Evolutionary conservation across 2,888 invertebrate genomes (phyloP), one percentile per base, ranked within the genome.

Genomic region (Trachelus iudaicus): DNA sequence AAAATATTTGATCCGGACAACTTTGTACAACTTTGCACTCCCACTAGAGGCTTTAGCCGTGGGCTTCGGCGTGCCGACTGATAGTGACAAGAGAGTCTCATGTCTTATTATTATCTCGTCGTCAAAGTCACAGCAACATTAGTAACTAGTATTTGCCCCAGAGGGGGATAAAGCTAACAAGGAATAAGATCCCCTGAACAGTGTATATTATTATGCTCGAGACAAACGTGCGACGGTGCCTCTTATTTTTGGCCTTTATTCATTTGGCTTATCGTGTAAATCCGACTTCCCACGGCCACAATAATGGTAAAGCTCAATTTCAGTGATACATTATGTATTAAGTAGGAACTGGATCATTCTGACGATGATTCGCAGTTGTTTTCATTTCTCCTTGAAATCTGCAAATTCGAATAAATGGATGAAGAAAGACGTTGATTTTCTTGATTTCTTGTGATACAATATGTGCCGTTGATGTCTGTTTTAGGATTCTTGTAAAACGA

Each of bases 251-350:
- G 92, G 94, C 94, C 88, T 93, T 95, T 91, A 92, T 95, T 91
- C 94, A 95, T 93, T 93, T 94, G 90, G 93, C 95, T 85, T 93
- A 94, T 87, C 94, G 94, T 92, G 95, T 94, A 84, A 94, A 94
- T 92, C 93, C 95, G 92, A 94, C 95, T 92, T 94, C 94, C 87
- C 95, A 95, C 92, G 95, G 95, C 92, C 95, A 94, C 92, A 95
- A 94, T 92, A 95, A 95, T 94, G 95, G 95, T 95, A 94, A 94
- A 92, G 80, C 33, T 77, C 75, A 92, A 92, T 90, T 74, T 85
- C 56, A 56, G 56, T 56, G 56, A 56, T 56, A 9, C 2, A 23
- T 56, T 56, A 23, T 56, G 56, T 56, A 56, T 56, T 56, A 56
- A 23, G 56, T 23, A 56, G 9, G 23, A 56, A 56, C 9, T 56